Evolutionary conservation across 2,113 vertebrate genomes (phyloP).

Genomic region (Corythornis cristatus): DNA sequence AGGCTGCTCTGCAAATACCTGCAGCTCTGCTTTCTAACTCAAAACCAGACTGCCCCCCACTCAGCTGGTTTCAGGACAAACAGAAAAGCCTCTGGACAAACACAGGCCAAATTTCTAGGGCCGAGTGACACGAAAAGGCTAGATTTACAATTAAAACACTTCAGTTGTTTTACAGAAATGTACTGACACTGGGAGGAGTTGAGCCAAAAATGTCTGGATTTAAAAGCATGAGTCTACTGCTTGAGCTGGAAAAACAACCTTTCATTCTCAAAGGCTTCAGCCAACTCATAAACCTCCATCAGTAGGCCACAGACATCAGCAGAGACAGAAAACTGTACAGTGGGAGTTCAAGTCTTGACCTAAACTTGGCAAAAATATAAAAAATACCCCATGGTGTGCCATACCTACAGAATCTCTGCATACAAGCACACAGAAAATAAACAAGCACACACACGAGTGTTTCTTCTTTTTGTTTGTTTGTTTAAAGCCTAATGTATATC

Average conservation of each 20-base stretch:
- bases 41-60: background rate
- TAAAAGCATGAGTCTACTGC: slow-evolving; percentile 44
- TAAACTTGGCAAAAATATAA: slow-evolving; percentile 24
- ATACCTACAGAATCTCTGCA: background rate
- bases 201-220: slow-evolving; percentile 59
- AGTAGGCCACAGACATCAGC: slow-evolving; percentile 41
- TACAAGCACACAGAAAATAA: slow-evolving; percentile 24
- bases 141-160: slow-evolving; percentile 59
- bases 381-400: background rate
- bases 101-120: background rate
- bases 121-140: background rate
- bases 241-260: slow-evolving; percentile 46
- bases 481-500: slow-evolving; percentile 1
- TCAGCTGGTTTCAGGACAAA: background rate
- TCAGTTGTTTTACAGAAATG: slow-evolving; percentile 35
- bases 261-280: slow-evolving; percentile 46
- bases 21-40: background rate
- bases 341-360: slow-evolving; percentile 37
- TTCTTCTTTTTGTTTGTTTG: slow-evolving; percentile 28
- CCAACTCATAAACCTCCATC: slow-evolving; percentile 52
- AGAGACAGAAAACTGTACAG: slow-evolving; percentile 32
- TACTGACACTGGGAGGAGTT: background rate
- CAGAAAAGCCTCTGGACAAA: background rate
- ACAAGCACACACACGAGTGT: background rate
- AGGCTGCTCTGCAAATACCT: background rate